Conservation (phyloP, 2,888 invertebrate species). For the Chloroclysta siterata region DNA sequence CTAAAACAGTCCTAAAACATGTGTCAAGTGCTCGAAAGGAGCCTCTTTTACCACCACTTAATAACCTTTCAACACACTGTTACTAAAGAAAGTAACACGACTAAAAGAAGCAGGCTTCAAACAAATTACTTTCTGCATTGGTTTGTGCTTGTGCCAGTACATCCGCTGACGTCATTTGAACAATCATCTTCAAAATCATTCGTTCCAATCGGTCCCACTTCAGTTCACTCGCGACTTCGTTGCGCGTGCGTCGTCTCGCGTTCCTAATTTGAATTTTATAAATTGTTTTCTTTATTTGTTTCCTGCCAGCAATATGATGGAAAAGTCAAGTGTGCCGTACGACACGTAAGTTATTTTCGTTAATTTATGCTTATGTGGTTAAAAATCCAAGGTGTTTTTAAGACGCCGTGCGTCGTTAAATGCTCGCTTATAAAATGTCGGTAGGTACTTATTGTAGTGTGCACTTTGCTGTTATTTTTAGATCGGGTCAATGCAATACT, state of each 20-base stretch:
- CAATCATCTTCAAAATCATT: not conserved
- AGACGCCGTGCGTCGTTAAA: not conserved
- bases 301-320: conserved; percentile 29
- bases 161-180: no score
- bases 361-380: not conserved
- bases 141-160: no score
- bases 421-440: conserved; percentile 7
- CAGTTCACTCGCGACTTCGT: conserved; percentile 13
- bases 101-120: no score
- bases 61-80: no score
- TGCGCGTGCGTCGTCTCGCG: conserved; percentile 24
- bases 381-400: no score
- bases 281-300: conserved; percentile 9
- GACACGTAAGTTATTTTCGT: conserved; percentile 36
- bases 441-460: not conserved
- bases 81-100: no score
- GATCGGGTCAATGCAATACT: not conserved
- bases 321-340: conserved; percentile 34
- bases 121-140: no score
- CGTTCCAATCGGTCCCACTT: not conserved
- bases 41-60: no score
- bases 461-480: conserved; percentile 6
- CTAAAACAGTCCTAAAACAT: no score
- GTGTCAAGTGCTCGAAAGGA: no score
- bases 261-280: conserved; percentile 11